These are phyloP conservation scores for Steatornis caripensis DNA, from an alignment of 2,113 vertebrate species.

Conservation along the genomic window DNA sequence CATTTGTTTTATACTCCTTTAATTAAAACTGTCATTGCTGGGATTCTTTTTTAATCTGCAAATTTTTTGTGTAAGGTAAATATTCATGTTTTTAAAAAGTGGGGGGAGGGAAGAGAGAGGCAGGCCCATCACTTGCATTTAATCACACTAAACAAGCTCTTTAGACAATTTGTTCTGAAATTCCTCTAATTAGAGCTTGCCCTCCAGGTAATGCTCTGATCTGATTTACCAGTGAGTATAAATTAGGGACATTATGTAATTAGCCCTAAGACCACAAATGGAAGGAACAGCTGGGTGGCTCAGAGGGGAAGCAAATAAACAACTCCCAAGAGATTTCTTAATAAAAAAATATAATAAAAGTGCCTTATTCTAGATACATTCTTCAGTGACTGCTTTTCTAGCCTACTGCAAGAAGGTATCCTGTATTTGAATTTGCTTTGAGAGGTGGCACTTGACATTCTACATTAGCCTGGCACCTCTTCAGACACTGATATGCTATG, in stretches of 20 bases:
- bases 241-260: slow-evolving; percentile 82
- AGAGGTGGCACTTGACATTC: not conserved
- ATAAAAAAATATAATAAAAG: slow-evolving; percentile 29
- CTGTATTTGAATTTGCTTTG: not conserved
- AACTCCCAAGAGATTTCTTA: slow-evolving; percentile 59
- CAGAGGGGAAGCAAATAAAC: slow-evolving; percentile 63
- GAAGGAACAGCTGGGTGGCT: slow-evolving; percentile 75
- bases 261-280: slow-evolving; percentile 76
- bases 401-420: not conserved
- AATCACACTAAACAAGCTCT: slow-evolving; percentile 77
- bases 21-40: slow-evolving; percentile 50
- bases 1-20: slow-evolving; percentile 38
- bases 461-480: not conserved
- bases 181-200: slow-evolving; percentile 78
- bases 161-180: slow-evolving; percentile 80
- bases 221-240: slow-evolving; percentile 79
- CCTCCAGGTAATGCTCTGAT: slow-evolving; percentile 79
- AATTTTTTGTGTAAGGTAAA: slow-evolving; percentile 50
- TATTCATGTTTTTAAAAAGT: slow-evolving; percentile 42
- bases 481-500: not conserved
- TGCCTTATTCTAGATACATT: not conserved
- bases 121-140: slow-evolving; percentile 59
- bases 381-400: not conserved
- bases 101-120: not conserved
- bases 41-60: slow-evolving; percentile 29